Evolutionary conservation across 2,113 vertebrate genomes (phyloP).

Genomic region (Marmota flaviventris): DNA sequence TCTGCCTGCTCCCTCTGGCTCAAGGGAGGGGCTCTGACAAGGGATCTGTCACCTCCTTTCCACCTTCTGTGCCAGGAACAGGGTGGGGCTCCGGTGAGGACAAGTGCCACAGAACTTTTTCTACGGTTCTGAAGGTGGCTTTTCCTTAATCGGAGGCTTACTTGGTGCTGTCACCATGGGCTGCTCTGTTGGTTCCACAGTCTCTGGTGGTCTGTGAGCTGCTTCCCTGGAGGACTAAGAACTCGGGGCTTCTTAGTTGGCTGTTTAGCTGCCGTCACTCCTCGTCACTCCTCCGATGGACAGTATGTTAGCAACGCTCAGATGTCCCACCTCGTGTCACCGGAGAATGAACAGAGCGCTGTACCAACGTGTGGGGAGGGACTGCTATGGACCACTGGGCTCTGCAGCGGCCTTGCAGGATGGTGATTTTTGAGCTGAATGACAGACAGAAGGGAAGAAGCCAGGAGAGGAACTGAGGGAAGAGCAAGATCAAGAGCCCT

Average conservation of each 20-base stretch:
- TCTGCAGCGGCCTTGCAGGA: neutral
- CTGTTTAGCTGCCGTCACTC: neutral
- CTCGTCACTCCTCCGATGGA: neutral
- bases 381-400: neutral
- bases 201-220: neutral
- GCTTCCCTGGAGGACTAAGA: neutral
- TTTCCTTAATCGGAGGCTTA: slow-evolving; percentile 21
- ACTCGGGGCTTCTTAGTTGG: neutral
- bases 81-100: no score
- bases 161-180: neutral
- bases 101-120: neutral
- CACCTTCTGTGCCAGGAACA: neutral
- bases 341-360: neutral
- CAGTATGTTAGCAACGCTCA: neutral
- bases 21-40: neutral
- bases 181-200: neutral
- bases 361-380: neutral
- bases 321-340: neutral
- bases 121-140: neutral
- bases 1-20: neutral
- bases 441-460: neutral
- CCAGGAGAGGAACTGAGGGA: neutral
- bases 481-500: neutral
- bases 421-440: neutral
- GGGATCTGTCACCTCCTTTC: neutral